Base-by-base conservation (phyloP, 1,140 invertebrate genomes). In the Bombus picipes region DNA sequence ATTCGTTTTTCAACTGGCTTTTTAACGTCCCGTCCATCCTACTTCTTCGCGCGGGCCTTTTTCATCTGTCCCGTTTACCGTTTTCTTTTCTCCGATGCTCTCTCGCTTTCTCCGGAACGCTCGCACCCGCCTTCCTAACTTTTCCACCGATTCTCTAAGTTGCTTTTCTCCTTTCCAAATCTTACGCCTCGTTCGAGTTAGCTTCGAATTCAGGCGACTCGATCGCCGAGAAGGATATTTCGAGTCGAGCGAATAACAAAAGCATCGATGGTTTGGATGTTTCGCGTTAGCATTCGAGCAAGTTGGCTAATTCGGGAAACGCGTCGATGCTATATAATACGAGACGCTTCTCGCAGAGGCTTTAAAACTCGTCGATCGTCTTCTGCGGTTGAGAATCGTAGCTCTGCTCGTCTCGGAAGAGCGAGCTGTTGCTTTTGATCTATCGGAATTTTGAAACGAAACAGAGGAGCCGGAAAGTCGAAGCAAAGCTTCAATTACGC, bases 1-100 rank as follows among this genome's bases (percentile, higher is more conserved):
- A 84, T 90, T 85, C 83, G 78, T 87, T 90, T 81, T 71, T 81
- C 65, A 86, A 47, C 89, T 81, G 80, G 73, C 89, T 80, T 89
- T 89, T 89, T 89, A 87, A 82, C 65, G 78, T 41, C 76, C 73
- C 76, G 39, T 84, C 81, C 76, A 82, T 82, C 78, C 88, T 88
- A 71, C 78, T 92, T 86, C 83, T 88, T 90, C 79, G 83, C 83
- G 72, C 66, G 85, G 70, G 65, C 32, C 71, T 83, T 86, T 71
- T 88, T 85, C 78, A 66, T 79, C 75, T 39, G 41, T 62, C 70
- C 78, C 72, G 72, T 83, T 81, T 62, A 77, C 81, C 84, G 79
- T 47, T 78, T 25, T 72, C 28, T 80, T 81, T 73, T 65, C 70
- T 66, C 72, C 85, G 0, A 32, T 6, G 65, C n/a, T 65, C 2